phyloP scores from a whole-genome alignment of 2,888 invertebrate species.

The Ferrisia virgata region DNA sequence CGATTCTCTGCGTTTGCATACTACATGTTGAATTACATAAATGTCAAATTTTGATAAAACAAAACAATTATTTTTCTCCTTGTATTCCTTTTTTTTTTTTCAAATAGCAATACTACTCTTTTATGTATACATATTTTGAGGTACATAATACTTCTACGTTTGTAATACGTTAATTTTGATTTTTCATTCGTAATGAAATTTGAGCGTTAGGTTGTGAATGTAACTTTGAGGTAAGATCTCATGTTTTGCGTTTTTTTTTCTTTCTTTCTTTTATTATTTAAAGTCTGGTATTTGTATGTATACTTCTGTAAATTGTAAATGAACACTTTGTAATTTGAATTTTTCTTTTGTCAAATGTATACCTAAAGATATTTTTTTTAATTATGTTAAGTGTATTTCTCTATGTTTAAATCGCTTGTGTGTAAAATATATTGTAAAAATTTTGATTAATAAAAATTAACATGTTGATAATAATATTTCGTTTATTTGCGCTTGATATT shows the following conservation, averaged over 20 bases:
- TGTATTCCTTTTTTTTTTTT: no score
- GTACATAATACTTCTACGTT: neutral
- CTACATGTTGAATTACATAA: neutral
- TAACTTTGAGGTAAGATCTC: slow-evolving; percentile 20
- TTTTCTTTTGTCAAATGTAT: slow-evolving; percentile 4
- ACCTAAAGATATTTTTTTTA: neutral
- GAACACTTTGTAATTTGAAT: neutral
- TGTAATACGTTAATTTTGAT: neutral
- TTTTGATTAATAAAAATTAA: slow-evolving; percentile 20
- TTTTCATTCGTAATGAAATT: slow-evolving; percentile 1
- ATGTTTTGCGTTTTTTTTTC: slow-evolving; percentile 14
- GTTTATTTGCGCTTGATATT: no score
- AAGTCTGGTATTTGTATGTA: neutral
- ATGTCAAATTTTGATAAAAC: neutral
- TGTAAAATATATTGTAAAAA: slow-evolving; percentile 25
- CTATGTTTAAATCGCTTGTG: neutral
- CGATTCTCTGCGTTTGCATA: neutral
- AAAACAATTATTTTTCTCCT: neutral
- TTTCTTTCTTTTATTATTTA: neutral
- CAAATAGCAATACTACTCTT: neutral
- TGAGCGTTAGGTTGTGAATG: slow-evolving; percentile 21
- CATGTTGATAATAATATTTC: neutral
- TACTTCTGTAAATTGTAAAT: slow-evolving; percentile 13
- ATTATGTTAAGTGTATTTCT: neutral
- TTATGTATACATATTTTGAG: neutral